Conservation (phyloP, 2,797 vertebrate species). For the Aphelocoma californica region DNA sequence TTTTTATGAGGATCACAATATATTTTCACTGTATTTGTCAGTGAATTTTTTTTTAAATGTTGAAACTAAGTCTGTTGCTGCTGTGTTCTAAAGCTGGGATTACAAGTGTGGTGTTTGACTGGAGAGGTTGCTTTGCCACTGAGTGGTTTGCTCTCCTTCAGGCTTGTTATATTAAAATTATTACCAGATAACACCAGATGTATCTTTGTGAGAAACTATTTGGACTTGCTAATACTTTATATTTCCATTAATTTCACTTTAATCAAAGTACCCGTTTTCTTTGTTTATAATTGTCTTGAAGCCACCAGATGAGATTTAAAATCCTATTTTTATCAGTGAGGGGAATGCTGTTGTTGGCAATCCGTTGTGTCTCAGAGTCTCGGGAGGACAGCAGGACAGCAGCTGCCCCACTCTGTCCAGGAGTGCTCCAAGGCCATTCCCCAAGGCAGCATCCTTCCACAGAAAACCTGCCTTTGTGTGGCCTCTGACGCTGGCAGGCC, state of each 20-base stretch:
- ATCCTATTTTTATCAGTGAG: background rate
- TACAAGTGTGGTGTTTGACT: background rate
- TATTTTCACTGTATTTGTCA: background rate
- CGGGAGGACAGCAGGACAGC: background rate
- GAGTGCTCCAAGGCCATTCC: background rate
- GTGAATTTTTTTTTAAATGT: background rate
- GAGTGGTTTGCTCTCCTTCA: background rate
- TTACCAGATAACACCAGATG: background rate
- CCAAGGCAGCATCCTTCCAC: background rate
- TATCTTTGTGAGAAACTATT: background rate
- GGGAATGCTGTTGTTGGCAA: background rate
- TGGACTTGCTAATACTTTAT: background rate
- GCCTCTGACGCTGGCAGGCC: background rate
- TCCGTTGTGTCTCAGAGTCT: background rate
- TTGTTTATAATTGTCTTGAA: background rate
- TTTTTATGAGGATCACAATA: background rate
- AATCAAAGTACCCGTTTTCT: background rate
- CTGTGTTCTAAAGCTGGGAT: background rate
- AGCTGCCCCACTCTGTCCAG: background rate
- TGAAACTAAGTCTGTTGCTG: background rate
- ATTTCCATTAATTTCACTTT: background rate
- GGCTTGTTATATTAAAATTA: background rate
- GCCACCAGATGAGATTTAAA: background rate
- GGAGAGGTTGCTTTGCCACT: background rate
- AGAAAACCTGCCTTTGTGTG: background rate